A percentile compares a stretch with the other conserved stretches of the same genome.
Evolutionary conservation across 2,888 invertebrate genomes (phyloP).

Genomic region (Morpho helenor): DNA sequence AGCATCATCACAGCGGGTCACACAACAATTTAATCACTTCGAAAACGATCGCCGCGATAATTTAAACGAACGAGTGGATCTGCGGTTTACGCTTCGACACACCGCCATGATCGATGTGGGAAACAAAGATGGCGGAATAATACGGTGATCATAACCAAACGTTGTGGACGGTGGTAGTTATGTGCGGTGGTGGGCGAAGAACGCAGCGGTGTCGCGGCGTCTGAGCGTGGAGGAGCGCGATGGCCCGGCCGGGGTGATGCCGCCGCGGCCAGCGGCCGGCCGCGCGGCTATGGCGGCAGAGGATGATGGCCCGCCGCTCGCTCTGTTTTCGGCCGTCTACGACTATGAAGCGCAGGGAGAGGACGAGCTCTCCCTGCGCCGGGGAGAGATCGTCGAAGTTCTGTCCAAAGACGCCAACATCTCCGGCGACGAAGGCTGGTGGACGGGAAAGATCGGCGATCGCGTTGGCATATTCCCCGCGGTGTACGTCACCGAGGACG

Average conservation of each 20-base stretch:
- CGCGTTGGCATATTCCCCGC: constrained; percentile 97
- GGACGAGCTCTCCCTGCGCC: constrained; percentile 93
- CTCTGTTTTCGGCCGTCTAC: constrained; percentile 92
- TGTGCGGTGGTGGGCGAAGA: constrained; percentile 68
- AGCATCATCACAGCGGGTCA: constrained; percentile 60
- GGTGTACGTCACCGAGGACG: constrained; percentile 92
- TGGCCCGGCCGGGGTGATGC: constrained; percentile 77
- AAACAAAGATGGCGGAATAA: constrained; percentile 80
- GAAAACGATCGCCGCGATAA: constrained; percentile 45
- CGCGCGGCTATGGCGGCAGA: constrained; percentile 75
- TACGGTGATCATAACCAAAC: constrained; percentile 73
- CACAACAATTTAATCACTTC: constrained; percentile 39
- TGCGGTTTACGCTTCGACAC: constrained; percentile 44
- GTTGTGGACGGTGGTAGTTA: constrained; percentile 58
- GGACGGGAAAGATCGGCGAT: constrained; percentile 97
- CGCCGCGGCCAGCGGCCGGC: constrained; percentile 74
- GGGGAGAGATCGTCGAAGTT: constrained; percentile 94
- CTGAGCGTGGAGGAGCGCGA: constrained; percentile 60
- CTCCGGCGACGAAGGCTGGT: constrained; percentile 98
- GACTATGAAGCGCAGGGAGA: constrained; percentile 96
- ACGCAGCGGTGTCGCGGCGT: constrained; percentile 71
- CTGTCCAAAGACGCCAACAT: constrained; percentile 95
- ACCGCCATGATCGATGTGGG: constrained; percentile 77
- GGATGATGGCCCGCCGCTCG: constrained; percentile 75
- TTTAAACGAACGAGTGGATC: constrained; percentile 40